Evolutionary conservation across 2,797 vertebrate genomes (phyloP).

Genomic region (Scleropages formosus): DNA sequence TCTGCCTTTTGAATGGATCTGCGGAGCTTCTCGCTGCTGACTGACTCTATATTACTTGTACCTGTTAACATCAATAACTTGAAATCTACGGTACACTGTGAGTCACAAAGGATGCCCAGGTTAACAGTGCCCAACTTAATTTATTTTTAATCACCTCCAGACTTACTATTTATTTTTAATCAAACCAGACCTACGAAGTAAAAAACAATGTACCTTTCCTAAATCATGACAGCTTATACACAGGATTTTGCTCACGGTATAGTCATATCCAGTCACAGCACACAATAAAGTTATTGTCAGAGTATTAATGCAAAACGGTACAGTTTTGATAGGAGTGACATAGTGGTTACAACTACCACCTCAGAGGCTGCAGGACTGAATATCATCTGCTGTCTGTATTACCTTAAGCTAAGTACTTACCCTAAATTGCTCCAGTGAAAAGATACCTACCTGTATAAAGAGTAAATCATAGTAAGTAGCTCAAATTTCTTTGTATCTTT

Average conservation of each 20-base stretch:
- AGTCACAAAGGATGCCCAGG: neutral
- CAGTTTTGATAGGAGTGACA: slow-evolving; percentile 1
- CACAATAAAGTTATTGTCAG: neutral
- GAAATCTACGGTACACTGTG: neutral
- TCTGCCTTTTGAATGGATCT: neutral
- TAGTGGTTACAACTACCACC: no score
- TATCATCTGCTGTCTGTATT: no score
- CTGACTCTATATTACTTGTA: slow-evolving; percentile 1
- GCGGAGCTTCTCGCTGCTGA: slow-evolving; percentile 1
- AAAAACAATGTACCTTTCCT: slow-evolving; percentile 12
- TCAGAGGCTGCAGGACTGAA: no score
- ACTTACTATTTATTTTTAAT: no score
- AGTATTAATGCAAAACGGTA: neutral
- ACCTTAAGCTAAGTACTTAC: no score
- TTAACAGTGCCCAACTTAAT: neutral
- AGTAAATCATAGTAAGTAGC: no score
- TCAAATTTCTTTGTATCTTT: no score
- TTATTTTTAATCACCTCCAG: neutral
- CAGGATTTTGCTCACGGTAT: neutral
- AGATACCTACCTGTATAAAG: no score
- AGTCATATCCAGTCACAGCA: slow-evolving; percentile 7
- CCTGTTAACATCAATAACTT: slow-evolving; percentile 13
- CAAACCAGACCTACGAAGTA: neutral
- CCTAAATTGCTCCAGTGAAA: no score
- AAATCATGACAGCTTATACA: neutral